A percentile compares a stretch with the other conserved stretches of the same genome.
These are phyloP conservation scores for Lasioglossum zephyrum DNA, from an alignment of 2,888 invertebrate genomes.

Conservation along the genomic window DNA sequence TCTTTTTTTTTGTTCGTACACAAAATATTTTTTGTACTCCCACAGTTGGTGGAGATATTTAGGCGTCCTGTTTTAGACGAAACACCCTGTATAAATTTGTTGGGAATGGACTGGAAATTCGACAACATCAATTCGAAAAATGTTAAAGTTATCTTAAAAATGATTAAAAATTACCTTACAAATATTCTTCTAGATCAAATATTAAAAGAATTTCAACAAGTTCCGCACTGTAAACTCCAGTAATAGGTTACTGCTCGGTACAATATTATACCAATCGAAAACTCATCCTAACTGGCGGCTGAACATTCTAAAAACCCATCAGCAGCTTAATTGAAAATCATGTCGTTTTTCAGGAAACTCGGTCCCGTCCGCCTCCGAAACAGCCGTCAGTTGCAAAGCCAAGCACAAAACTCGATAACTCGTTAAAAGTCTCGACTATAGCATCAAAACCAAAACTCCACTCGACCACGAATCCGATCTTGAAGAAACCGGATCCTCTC, in stretches of 20 bases:
- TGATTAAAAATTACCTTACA: too few species aligned
- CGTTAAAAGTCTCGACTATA: neutral
- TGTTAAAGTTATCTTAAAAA: too few species aligned
- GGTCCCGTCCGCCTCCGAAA: neutral
- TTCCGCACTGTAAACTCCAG: neutral
- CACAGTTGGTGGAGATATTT: too few species aligned
- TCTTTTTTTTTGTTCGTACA: too few species aligned
- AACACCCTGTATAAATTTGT: too few species aligned
- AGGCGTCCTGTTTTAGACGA: too few species aligned
- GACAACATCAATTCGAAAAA: too few species aligned
- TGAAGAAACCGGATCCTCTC: slow-evolving; percentile 16
- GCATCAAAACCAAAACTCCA: slow-evolving; percentile 15
- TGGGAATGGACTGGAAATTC: too few species aligned
- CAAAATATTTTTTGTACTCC: too few species aligned
- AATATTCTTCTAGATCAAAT: too few species aligned
- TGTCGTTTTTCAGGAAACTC: slow-evolving; percentile 33
- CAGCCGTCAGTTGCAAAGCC: neutral
- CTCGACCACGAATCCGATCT: neutral
- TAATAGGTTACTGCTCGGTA: neutral
- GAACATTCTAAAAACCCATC: neutral
- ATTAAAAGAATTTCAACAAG: neutral
- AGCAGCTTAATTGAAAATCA: neutral
- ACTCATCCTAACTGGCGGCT: neutral
- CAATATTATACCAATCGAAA: neutral
- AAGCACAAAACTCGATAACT: slow-evolving; percentile 29